Evolutionary conservation across 2,888 invertebrate genomes (phyloP).

Genomic region (Bruchidius siliquastri): DNA sequence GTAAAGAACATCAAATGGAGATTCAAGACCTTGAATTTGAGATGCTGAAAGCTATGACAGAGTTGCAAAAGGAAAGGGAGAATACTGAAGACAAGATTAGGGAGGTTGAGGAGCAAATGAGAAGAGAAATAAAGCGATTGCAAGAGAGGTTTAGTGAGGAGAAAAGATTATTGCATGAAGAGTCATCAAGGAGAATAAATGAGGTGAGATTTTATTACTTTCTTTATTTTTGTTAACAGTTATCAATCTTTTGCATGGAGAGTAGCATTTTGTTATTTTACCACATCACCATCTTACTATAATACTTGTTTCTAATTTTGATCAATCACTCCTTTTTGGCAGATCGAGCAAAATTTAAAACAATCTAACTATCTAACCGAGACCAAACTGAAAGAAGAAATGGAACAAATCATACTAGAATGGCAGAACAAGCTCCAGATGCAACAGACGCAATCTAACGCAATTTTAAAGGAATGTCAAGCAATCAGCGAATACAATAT

Average conservation of each 20-base stretch:
- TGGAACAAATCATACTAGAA: constrained; percentile 45
- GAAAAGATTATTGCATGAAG: constrained; percentile 20
- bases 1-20: constrained; percentile 33
- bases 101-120: constrained; percentile 24
- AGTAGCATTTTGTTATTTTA: too few relatives aligned
- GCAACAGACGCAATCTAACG: constrained; percentile 47
- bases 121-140: constrained; percentile 27
- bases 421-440: constrained; percentile 46
- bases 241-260: too few relatives aligned
- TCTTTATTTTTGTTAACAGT: too few relatives aligned
- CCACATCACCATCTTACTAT: too few relatives aligned
- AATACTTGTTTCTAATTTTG: too few relatives aligned
- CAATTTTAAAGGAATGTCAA: constrained; percentile 53
- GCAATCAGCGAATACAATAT: constrained; percentile 53
- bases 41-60: constrained; percentile 36
- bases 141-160: constrained; percentile 38
- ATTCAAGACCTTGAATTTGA: constrained; percentile 38
- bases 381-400: constrained; percentile 46
- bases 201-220: constrained; percentile 15
- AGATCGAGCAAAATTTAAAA: constrained; percentile 1
- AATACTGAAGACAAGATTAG: constrained; percentile 26
- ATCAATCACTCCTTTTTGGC: not conserved
- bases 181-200: constrained; percentile 40
- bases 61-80: constrained; percentile 35
- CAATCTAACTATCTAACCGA: constrained; percentile 23